A percentile compares a stretch with the other conserved stretches of the same genome.
Evolutionary conservation across 2,888 invertebrate genomes (phyloP).

Genomic region (Sturmia bella): DNA sequence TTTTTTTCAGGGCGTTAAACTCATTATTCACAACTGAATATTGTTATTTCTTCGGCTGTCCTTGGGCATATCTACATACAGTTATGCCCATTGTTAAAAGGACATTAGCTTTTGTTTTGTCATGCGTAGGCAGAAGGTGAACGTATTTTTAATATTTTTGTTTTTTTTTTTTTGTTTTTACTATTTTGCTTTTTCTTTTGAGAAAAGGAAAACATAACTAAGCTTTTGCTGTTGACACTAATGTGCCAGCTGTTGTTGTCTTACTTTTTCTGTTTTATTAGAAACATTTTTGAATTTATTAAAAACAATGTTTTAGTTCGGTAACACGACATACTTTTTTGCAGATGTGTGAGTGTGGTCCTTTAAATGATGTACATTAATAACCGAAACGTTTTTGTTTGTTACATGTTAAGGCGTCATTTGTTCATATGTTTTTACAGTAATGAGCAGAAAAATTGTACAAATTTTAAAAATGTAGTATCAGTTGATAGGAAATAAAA

Average conservation of each 20-base stretch:
- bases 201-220: not conserved
- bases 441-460: no score
- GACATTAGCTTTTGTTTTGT: slow-evolving; percentile 48
- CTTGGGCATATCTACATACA: slow-evolving; percentile 30
- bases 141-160: slow-evolving; percentile 52
- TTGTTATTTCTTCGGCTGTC: not conserved
- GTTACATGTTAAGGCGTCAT: no score
- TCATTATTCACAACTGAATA: not conserved
- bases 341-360: no score
- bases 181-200: not conserved
- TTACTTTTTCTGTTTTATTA: not conserved
- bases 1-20: no score
- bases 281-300: not conserved
- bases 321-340: no score
- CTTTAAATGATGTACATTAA: no score
- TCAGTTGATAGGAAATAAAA: no score
- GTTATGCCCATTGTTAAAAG: slow-evolving; percentile 37
- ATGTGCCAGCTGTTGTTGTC: not conserved
- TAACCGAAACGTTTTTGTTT: no score
- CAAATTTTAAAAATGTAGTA: no score
- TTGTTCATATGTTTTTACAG: no score
- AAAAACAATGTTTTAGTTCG: no score
- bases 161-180: not conserved
- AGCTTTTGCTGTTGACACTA: not conserved
- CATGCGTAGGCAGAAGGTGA: slow-evolving; percentile 50